These are phyloP conservation scores for Akabosia matsudoensis DNA, from an alignment of 1,140 invertebrate species.

Conservation along the genomic window DNA sequence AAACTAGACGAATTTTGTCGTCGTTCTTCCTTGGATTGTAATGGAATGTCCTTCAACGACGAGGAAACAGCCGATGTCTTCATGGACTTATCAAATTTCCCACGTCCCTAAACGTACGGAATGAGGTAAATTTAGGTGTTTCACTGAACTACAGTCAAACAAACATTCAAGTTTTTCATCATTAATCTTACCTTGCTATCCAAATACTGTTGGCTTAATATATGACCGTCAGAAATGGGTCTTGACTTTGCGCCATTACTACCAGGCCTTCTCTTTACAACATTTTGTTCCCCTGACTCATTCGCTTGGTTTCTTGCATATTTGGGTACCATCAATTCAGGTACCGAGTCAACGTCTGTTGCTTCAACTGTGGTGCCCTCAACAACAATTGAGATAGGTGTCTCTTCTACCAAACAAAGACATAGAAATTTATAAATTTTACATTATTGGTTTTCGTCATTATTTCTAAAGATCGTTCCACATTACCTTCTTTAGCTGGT, in stretches of 20 bases:
- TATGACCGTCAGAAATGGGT: slow-evolving; percentile 41
- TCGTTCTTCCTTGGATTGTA: slow-evolving; percentile 33
- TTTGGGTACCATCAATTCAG: slow-evolving; percentile 28
- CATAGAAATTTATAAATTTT: too few species aligned
- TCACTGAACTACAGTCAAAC: not conserved
- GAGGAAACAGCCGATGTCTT: slow-evolving; percentile 34
- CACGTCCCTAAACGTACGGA: slow-evolving; percentile 16
- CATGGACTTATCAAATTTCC: slow-evolving; percentile 32
- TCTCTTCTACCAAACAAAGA: slow-evolving; percentile 29
- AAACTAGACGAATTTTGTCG: slow-evolving; percentile 36
- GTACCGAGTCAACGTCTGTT: slow-evolving; percentile 51
- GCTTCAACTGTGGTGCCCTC: slow-evolving; percentile 52
- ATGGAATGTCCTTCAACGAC: slow-evolving; percentile 43
- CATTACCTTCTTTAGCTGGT: slow-evolving; percentile 21
- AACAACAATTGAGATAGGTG: slow-evolving; percentile 51
- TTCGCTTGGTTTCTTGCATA: slow-evolving; percentile 1
- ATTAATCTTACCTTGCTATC: not conserved
- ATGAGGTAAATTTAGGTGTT: not conserved
- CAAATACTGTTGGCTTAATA: slow-evolving; percentile 12
- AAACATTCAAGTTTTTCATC: not conserved
- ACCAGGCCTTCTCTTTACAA: slow-evolving; percentile 14
- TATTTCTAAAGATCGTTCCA: too few species aligned
- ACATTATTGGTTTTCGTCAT: too few species aligned
- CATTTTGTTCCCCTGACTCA: not conserved
- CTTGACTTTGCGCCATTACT: slow-evolving; percentile 37